A percentile compares a stretch with the other conserved stretches of the same genome.
These are phyloP conservation scores for Leucophenga varia DNA, from an alignment of 1,140 invertebrate genomes.

Conservation along the genomic window DNA sequence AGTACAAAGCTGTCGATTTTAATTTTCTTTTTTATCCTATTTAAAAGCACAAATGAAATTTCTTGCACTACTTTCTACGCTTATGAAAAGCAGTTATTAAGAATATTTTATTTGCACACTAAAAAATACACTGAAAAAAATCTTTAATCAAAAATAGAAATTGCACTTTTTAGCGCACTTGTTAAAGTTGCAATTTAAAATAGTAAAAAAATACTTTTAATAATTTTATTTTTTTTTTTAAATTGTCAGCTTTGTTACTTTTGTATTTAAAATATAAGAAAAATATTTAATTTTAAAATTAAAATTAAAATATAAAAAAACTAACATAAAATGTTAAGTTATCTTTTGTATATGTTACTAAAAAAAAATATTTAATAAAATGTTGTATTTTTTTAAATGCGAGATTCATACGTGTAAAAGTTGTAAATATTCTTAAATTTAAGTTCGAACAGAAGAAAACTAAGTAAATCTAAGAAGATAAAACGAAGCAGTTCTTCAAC, in stretches of 20 bases:
- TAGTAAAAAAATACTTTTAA: no score
- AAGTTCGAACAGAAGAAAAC: slow-evolving; percentile 17
- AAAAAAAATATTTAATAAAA: no score
- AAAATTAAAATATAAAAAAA: no score
- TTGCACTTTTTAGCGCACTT: slow-evolving; percentile 56
- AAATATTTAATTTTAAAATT: background rate
- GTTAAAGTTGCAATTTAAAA: slow-evolving; percentile 50
- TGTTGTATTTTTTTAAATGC: slow-evolving; percentile 38
- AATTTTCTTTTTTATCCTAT: no score
- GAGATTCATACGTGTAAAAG: slow-evolving; percentile 11
- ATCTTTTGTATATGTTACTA: no score
- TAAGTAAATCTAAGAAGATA: no score
- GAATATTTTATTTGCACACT: slow-evolving; percentile 43
- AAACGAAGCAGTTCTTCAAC: no score
- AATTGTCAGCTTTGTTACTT: background rate
- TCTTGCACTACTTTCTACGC: slow-evolving; percentile 51
- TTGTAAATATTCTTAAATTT: no score
- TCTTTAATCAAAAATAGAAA: slow-evolving; percentile 18
- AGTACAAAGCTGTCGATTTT: background rate
- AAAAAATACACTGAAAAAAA: no score
- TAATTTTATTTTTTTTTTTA: background rate
- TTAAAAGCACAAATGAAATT: slow-evolving; percentile 38
- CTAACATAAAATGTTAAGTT: no score
- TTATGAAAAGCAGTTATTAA: slow-evolving; percentile 46
- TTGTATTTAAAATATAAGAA: no score